Evolutionary conservation across 2,797 vertebrate species (phyloP).

Genomic region (Taenioides sp.): DNA sequence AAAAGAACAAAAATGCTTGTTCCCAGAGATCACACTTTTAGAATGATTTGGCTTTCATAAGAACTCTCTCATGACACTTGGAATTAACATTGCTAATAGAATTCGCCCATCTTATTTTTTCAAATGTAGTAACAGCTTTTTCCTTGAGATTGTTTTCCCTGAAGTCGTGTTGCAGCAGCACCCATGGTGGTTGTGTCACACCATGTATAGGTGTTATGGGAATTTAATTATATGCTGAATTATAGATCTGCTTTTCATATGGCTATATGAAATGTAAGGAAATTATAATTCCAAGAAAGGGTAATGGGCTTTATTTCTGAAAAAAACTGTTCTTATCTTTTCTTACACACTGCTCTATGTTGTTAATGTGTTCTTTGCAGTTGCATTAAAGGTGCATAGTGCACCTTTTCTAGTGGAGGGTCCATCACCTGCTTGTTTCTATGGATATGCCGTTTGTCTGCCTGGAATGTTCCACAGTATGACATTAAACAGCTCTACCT

Average conservation of each 20-base stretch:
- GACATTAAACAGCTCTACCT: too few relatives aligned
- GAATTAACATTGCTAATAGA: constrained; percentile 39
- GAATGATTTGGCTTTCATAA: constrained; percentile 19
- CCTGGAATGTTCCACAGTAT: too few relatives aligned
- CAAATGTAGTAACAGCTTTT: constrained; percentile 29
- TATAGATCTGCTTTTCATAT: not conserved
- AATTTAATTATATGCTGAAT: not conserved
- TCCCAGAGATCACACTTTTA: constrained; percentile 31
- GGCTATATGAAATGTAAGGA: not conserved
- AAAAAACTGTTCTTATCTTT: too few relatives aligned
- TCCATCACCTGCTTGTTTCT: too few relatives aligned
- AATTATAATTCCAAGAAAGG: not conserved
- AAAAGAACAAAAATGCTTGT: not conserved
- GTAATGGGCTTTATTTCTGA: too few relatives aligned
- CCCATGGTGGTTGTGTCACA: not conserved
- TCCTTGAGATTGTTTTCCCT: constrained; percentile 11
- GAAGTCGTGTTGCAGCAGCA: not conserved
- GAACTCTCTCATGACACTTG: constrained; percentile 27
- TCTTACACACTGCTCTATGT: too few relatives aligned
- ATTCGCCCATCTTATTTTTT: constrained; percentile 11
- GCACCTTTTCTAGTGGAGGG: too few relatives aligned
- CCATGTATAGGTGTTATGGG: constrained; percentile 9
- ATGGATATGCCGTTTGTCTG: too few relatives aligned
- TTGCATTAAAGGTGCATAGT: too few relatives aligned
- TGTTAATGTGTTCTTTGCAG: too few relatives aligned